A percentile compares a stretch with the other conserved stretches of the same genome.
These are phyloP conservation scores for Morpho deidamia DNA, from an alignment of 2,888 invertebrate genomes.

Conservation along the genomic window DNA sequence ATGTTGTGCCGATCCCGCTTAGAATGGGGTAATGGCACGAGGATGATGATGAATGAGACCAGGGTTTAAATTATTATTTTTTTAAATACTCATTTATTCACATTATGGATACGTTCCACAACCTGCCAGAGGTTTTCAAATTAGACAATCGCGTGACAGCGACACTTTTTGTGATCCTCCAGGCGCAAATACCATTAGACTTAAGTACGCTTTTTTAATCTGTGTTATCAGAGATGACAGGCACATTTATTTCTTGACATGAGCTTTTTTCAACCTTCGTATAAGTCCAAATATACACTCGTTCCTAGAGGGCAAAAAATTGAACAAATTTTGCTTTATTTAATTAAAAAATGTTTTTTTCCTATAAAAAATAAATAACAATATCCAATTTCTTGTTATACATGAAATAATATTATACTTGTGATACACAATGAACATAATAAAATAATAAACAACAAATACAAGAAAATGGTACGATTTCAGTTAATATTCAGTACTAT, in stretches of 20 bases:
- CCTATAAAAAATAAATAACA: no score
- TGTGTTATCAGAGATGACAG: slow-evolving; percentile 2
- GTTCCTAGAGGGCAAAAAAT: no score
- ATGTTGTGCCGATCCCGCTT: no score
- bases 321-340: no score
- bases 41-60: background rate
- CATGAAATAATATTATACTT: no score
- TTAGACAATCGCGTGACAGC: background rate
- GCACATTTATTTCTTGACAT: slow-evolving; percentile 2
- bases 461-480: no score
- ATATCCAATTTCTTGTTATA: no score
- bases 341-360: no score
- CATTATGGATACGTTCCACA: background rate
- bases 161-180: background rate
- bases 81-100: background rate
- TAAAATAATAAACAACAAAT: no score
- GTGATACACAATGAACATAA: no score
- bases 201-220: slow-evolving; percentile 13
- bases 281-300: no score
- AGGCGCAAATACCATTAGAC: slow-evolving; percentile 1
- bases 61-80: background rate
- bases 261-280: background rate
- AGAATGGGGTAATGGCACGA: background rate
- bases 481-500: no score
- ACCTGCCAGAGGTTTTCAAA: background rate